phyloP scores from a whole-genome alignment of 2,888 invertebrate genomes.

The Lithodes maja region DNA sequence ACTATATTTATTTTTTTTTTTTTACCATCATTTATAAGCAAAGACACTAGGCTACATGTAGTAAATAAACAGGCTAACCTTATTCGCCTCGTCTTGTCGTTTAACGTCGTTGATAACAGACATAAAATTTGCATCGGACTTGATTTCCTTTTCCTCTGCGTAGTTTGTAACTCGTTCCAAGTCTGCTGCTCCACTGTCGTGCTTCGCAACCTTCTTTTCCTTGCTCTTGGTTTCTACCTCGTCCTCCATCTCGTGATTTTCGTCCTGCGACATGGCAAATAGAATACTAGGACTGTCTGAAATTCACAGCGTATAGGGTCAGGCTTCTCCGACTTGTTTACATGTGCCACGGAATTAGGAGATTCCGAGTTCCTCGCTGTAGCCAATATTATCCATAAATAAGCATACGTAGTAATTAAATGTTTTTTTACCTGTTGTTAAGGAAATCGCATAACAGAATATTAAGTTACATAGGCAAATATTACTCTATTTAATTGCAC shows the following conservation, averaged over 20 bases:
- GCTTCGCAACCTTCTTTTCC: conserved; percentile 69
- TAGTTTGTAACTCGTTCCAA: conserved; percentile 71
- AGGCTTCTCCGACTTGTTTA: no score
- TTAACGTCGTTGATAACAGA: conserved; percentile 69
- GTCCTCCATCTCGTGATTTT: conserved; percentile 62
- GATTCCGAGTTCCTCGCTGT: no score
- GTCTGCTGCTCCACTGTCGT: conserved; percentile 71
- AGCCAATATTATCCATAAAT: no score
- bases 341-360: no score
- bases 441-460: no score
- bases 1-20: not conserved
- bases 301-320: no score
- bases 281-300: not conserved
- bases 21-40: not conserved
- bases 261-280: conserved; percentile 54
- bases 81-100: conserved; percentile 62
- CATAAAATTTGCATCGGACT: conserved; percentile 69
- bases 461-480: no score
- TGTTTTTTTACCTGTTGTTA: no score
- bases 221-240: conserved; percentile 65
- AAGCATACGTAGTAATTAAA: no score
- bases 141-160: conserved; percentile 71
- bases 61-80: conserved; percentile 37
- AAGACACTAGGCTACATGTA: not conserved
- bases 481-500: no score